Base-by-base conservation (phyloP, 2,797 vertebrate genomes). In the Babyrousa celebensis region DNA sequence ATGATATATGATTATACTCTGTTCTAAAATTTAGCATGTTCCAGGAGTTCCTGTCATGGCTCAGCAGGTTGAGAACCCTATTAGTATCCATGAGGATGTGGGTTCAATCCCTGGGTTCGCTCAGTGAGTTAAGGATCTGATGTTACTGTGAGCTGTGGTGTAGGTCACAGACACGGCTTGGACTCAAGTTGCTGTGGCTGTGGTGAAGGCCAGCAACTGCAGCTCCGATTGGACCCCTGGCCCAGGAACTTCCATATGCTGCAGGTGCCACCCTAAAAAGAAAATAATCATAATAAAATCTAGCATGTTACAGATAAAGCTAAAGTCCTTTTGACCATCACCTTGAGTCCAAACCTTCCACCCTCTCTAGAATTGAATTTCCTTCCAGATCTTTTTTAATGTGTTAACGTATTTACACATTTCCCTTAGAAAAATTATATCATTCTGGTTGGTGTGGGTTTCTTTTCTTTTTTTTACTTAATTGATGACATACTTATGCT, bases 341-440 rank as follows among this genome's bases (percentile, higher is more conserved):
- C 18, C 48, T 90, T 70, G 5, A 70, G 58, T 89, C 23, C 27
- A 21, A 96, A 36, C 40, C 23, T 89, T 68, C 80, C 6, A 74
- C 27, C 10, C 40, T 92, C 40, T 96, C 74, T 86, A 89, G 85
- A 90, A 18, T 12, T 74, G n/a, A 89, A 79, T 94, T 92, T 88
- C 52, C 40, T 91, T 74, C 36, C 43, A 92, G 48, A 36, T 67
- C 52, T 77, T 92, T 78, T 77, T 70, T 60, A 82, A 75, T 87
- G 52, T 7, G 52, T 95, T 87, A 27, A 78, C 12, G 1, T 91
- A 40, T 16, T 32, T 70, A 74, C 10, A 60, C n/a, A 36, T 48
- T 63, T 91, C 36, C 27, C 43, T 77, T 87, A 56, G 70, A 87
- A 91, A 63, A 54, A 36, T 36, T 75, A 23, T 40, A 36, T 48